These are phyloP conservation scores for Idris sp. DNA, from an alignment of 1,140 invertebrate genomes.

Conservation along the genomic window DNA sequence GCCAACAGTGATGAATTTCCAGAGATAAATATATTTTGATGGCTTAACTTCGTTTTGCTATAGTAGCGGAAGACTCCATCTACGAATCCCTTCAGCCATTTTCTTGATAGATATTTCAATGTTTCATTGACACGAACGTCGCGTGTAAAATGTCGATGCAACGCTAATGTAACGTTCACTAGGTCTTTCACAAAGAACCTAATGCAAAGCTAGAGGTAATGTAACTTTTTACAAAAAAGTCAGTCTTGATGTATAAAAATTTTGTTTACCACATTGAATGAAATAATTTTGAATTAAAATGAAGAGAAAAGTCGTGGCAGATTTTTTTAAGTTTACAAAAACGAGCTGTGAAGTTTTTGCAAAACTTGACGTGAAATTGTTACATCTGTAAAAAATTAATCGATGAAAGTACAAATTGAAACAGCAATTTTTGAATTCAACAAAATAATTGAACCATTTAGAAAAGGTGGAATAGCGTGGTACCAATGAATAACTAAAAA, in stretches of 20 bases:
- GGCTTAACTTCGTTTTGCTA: slow-evolving; percentile 61
- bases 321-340: no score
- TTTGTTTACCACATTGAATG: no score
- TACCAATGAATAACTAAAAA: slow-evolving; percentile 34
- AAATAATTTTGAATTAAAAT: no score
- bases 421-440: slow-evolving; percentile 11
- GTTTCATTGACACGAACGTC: slow-evolving; percentile 43
- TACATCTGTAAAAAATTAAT: no score
- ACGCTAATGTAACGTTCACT: slow-evolving; percentile 49
- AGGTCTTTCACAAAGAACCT: slow-evolving; percentile 57
- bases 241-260: slow-evolving; percentile 48
- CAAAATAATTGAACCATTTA: slow-evolving; percentile 33
- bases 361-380: no score
- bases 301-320: slow-evolving; percentile 5
- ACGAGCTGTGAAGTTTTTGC: no score
- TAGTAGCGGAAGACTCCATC: slow-evolving; percentile 55
- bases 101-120: slow-evolving; percentile 51
- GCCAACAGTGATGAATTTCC: slow-evolving; percentile 62
- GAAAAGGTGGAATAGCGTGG: slow-evolving; percentile 8
- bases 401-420: slow-evolving; percentile 4
- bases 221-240: slow-evolving; percentile 51
- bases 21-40: slow-evolving; percentile 64
- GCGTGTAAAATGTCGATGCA: slow-evolving; percentile 42
- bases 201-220: slow-evolving; percentile 44
- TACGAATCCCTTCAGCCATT: slow-evolving; percentile 59